Evolutionary conservation across 1,140 invertebrate genomes (phyloP).

Genomic region (Bombus vancouverensis): DNA sequence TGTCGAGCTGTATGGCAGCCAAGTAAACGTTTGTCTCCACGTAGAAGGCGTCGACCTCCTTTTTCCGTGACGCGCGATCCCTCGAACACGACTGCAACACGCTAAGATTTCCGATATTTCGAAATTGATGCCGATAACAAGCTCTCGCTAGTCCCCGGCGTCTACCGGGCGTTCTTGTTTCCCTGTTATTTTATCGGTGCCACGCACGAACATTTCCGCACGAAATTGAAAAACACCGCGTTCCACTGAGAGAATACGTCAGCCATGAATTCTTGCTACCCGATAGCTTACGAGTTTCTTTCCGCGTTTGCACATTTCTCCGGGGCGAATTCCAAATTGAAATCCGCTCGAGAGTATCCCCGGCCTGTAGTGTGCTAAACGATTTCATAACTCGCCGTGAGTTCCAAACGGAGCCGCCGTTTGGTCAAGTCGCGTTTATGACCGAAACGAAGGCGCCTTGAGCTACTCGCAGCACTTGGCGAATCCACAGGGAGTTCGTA

Average conservation of each 20-base stretch:
- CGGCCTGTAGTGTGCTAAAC: background rate
- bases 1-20: constrained; percentile 3
- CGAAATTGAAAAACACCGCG: constrained; percentile 62
- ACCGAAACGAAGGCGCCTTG: background rate
- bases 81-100: constrained; percentile 22
- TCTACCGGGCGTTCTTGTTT: constrained; percentile 24
- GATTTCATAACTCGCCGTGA: constrained; percentile 23
- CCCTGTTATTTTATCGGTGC: constrained; percentile 55
- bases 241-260: constrained; percentile 6
- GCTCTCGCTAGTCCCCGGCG: background rate
- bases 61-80: background rate
- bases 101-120: constrained; percentile 64
- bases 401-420: background rate
- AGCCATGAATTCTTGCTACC: constrained; percentile 20
- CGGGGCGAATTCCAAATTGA: constrained; percentile 31
- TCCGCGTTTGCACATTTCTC: background rate
- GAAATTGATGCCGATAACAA: constrained; percentile 57
- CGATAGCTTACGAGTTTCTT: too few species aligned
- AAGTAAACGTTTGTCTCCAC: constrained; percentile 60
- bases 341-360: background rate
- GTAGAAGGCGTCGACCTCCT: constrained; percentile 45
- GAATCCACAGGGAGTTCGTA: background rate
- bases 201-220: constrained; percentile 50
- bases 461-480: constrained; percentile 31
- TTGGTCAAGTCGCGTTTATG: constrained; percentile 26